phyloP scores from a whole-genome alignment of 2,113 vertebrate genomes.

The Sebastes schlegelii region DNA sequence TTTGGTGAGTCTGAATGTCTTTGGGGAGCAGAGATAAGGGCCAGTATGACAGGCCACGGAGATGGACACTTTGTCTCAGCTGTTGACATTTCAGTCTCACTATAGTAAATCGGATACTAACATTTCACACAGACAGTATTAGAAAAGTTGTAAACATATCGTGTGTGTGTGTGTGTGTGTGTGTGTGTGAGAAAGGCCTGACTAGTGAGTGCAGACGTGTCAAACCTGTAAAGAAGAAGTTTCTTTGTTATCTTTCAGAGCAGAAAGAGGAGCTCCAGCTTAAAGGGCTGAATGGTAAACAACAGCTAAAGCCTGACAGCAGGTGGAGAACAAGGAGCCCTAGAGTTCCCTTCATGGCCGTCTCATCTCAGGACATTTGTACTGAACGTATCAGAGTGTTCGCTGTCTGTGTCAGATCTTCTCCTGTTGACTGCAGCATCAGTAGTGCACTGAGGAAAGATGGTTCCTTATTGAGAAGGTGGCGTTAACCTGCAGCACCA shows the following conservation, averaged over 20 bases:
- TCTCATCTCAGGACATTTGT: neutral
- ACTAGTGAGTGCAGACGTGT: neutral
- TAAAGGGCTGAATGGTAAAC: conserved; percentile 19
- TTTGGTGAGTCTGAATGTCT: conserved; percentile 8
- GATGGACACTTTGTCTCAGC: neutral
- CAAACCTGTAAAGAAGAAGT: neutral
- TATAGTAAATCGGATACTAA: conserved; percentile 1
- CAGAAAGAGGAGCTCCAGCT: conserved; percentile 3
- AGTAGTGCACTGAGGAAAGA: no score
- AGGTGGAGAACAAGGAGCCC: conserved; percentile 14
- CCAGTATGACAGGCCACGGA: neutral
- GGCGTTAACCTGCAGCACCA: no score
- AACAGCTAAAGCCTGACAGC: conserved; percentile 10
- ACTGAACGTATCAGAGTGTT: no score
- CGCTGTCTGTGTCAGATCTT: no score
- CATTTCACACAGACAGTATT: conserved; percentile 12
- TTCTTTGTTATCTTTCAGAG: conserved; percentile 19
- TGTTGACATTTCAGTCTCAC: conserved; percentile 28
- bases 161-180: neutral
- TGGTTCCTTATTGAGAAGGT: no score
- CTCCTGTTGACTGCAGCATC: no score
- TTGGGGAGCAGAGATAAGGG: conserved; percentile 21
- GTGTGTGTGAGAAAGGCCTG: neutral
- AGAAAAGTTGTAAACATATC: conserved; percentile 17
- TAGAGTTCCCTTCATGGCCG: neutral